Conservation (phyloP, 2,113 vertebrate species). For the Scolopax mira region DNA sequence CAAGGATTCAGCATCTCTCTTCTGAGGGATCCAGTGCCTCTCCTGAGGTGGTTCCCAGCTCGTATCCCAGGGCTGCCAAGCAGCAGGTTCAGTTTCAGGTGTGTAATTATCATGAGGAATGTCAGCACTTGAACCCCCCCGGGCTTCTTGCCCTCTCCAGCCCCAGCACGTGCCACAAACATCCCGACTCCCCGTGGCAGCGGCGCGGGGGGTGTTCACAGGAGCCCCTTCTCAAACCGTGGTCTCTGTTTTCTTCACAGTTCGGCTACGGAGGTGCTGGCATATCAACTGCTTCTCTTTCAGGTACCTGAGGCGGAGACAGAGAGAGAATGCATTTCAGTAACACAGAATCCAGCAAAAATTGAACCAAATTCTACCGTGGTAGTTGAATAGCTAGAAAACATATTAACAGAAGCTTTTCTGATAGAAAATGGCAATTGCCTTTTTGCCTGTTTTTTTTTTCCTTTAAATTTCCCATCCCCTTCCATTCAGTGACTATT, state of each 20-base stretch:
- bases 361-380: accelerated
- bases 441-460: neutral
- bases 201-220: accelerated
- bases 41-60: neutral
- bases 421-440: neutral
- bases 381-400: neutral
- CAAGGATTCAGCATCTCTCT: neutral
- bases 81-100: accelerated
- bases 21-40: neutral
- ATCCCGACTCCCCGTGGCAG: neutral
- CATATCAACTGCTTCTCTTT: slow-evolving; percentile 76
- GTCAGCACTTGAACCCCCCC: accelerated
- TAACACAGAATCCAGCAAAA: neutral
- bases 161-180: neutral
- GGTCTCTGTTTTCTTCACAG: slow-evolving; percentile 80
- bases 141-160: neutral
- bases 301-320: slow-evolving; percentile 73
- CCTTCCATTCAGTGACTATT: neutral
- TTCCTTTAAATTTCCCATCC: neutral
- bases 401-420: accelerated
- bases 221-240: slow-evolving; percentile 63
- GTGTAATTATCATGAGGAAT: accelerated
- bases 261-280: slow-evolving; percentile 73
- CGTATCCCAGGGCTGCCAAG: neutral
- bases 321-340: neutral